phyloP scores from a whole-genome alignment of 2,797 vertebrate genomes.

The Amblyraja radiata region DNA sequence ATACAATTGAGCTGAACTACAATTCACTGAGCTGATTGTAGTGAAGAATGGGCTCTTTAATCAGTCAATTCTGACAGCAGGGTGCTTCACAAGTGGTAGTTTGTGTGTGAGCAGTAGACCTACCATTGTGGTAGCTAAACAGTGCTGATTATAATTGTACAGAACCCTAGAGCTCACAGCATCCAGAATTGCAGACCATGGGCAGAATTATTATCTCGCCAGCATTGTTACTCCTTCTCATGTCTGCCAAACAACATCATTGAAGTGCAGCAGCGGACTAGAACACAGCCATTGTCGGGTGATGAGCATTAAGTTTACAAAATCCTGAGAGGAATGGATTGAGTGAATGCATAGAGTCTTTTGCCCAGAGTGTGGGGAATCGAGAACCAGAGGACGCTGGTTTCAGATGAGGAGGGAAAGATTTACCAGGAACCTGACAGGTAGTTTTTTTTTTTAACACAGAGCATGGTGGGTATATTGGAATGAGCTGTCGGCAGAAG shows the following conservation, averaged over 20 bases:
- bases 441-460: too few species aligned
- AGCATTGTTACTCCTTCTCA: not conserved
- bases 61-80: slow-evolving; percentile 29
- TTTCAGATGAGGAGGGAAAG: too few species aligned
- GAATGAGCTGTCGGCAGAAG: too few species aligned
- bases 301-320: not conserved
- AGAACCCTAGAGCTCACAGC: not conserved
- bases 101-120: slow-evolving; percentile 31
- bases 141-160: slow-evolving; percentile 26
- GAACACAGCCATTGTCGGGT: not conserved
- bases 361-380: too few species aligned
- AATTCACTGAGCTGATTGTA: slow-evolving; percentile 34
- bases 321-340: too few species aligned
- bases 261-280: not conserved
- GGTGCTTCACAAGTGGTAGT: slow-evolving; percentile 21
- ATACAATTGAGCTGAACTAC: too few species aligned
- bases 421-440: too few species aligned
- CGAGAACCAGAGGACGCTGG: too few species aligned
- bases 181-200: slow-evolving; percentile 10
- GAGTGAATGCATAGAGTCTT: too few species aligned
- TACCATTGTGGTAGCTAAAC: slow-evolving; percentile 24
- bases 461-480: too few species aligned
- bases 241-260: slow-evolving; percentile 11
- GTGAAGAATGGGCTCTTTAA: slow-evolving; percentile 34
- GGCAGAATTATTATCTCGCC: slow-evolving; percentile 22